Evolutionary conservation across 2,888 invertebrate genomes (phyloP), one percentile per base, ranked within the genome.

Genomic region (Caenorhabditis plicata): DNA sequence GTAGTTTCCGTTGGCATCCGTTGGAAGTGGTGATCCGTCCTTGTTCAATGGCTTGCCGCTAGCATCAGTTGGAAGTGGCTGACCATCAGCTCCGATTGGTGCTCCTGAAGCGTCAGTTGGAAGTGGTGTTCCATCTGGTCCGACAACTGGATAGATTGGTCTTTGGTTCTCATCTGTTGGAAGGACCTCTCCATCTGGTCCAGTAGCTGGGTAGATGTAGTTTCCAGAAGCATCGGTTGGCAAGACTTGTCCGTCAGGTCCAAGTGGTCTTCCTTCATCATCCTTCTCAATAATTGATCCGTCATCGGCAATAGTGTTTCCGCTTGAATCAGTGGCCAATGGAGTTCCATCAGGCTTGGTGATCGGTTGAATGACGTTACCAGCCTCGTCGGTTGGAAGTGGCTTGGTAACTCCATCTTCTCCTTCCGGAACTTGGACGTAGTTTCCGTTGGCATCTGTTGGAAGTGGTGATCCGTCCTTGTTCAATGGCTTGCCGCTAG

Each of bases 41-140:
- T 51, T 47, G 33, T 33, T 15, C 15, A 57, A 27, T 32, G 62
- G 61, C 36, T 58, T 57, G 13, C 74, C 73, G 23, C 39, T 39
- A 4, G 45, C 44, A 38, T 74, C 71, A 17, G 63, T 65, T 8
- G 72, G 58, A 33, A 73, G 39, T 17, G 65, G 58, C 8, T 55
- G 23, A 29, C 65, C 64, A 22, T 67, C 55, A 17, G 48, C 19
- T 31, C 64, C 64, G 20, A 67, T 42, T 5, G 17, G 25, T 26
- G 39, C 43, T 44, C 56, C 62, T 22, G 55, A 57, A 9, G 51
- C 51, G 44, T 66, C 58, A 9, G 66, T 66, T 13, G 62, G 47
- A 3, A 66, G 46, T 15, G 53, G 54, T 26, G 41, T 25, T 33
- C 66, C 66, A 23, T 66, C 66, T 19, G 51, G 48, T 35, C 62